A percentile compares a stretch with the other conserved stretches of the same genome.
phyloP scores from a whole-genome alignment of 64 coral and sea anemone genomes.

The Porites lutea region DNA sequence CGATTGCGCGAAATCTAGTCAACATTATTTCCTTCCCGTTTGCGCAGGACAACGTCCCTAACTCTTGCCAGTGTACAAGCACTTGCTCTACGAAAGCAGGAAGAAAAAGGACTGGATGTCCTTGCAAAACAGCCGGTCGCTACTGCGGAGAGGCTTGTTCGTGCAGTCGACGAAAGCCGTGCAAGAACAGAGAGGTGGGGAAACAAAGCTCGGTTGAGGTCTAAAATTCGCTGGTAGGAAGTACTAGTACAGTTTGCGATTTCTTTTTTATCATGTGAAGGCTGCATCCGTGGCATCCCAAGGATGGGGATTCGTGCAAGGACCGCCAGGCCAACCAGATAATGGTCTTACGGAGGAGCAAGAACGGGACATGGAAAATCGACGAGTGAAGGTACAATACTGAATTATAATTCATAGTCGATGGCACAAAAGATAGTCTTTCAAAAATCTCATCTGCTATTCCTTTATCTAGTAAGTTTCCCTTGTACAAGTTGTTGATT shows the following conservation, averaged over 20 bases:
- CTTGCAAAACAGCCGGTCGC: not conserved
- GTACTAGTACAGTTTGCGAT: too few species aligned
- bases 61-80: too few species aligned
- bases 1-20: too few species aligned
- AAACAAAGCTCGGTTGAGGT: not conserved
- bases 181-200: not conserved
- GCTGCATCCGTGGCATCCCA: not conserved
- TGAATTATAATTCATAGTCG: not conserved
- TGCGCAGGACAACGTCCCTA: too few species aligned
- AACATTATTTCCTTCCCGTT: too few species aligned
- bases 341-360: not conserved
- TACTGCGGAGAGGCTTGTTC: not conserved
- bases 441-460: not conserved
- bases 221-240: not conserved
- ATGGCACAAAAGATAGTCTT: conserved; percentile 8
- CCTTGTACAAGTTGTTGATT: too few species aligned
- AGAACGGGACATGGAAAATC: not conserved
- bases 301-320: not conserved
- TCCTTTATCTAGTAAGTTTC: too few species aligned
- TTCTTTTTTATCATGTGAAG: too few species aligned
- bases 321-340: not conserved
- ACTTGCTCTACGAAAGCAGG: too few species aligned
- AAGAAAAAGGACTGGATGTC: too few species aligned
- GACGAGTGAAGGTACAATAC: conserved; percentile 1
- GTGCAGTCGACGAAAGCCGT: not conserved